Conservation (phyloP, 2,113 vertebrate species). For the Theropithecus gelada region DNA sequence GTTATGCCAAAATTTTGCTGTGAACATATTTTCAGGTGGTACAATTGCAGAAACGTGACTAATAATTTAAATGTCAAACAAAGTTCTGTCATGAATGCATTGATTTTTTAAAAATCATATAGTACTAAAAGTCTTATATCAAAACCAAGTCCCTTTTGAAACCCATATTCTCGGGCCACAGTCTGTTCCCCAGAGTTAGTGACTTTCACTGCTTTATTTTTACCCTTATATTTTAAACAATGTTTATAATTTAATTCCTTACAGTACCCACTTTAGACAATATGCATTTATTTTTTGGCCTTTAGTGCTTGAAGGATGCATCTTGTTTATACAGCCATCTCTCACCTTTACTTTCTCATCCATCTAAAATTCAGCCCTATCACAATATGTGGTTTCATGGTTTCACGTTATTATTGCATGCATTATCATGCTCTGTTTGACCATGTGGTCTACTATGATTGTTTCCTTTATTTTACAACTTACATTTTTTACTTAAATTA, state of each 20-base stretch:
- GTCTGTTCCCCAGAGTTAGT: background rate
- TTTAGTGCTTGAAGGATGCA: background rate
- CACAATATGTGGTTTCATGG: background rate
- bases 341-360: background rate
- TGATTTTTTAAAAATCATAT: background rate
- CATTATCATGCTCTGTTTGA: background rate
- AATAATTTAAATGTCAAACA: background rate
- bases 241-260: background rate
- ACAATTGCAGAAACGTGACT: background rate
- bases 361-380: accelerated
- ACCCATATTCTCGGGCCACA: accelerated
- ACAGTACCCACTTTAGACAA: background rate
- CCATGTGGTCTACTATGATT: background rate
- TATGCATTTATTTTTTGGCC: background rate
- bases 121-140: background rate
- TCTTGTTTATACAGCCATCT: background rate
- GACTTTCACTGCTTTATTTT: background rate
- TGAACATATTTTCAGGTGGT: background rate
- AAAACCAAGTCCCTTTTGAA: background rate
- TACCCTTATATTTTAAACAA: background rate
- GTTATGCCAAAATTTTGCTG: background rate
- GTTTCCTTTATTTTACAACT: background rate
- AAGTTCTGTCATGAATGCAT: background rate
- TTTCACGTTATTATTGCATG: background rate
- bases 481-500: background rate